Percentiles rank a stretch among this genome's conserved stretches.
Conservation (phyloP, 2,888 invertebrate species). For the Nomada flava region DNA sequence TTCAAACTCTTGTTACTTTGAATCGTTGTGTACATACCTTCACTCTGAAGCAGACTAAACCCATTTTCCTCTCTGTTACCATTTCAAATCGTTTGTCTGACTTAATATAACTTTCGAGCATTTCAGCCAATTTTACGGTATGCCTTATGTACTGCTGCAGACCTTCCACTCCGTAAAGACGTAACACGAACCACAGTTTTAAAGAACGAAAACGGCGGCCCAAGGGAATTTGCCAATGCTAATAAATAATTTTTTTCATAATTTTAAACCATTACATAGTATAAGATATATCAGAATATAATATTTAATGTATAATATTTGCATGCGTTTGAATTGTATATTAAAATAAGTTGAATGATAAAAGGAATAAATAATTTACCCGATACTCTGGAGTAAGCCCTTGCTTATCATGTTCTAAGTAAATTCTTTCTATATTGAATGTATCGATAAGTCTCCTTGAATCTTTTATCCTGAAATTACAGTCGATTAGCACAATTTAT, state of each 20-base stretch:
- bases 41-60: constrained; percentile 95
- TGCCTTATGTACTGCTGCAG: constrained; percentile 91
- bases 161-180: constrained; percentile 92
- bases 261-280: not conserved
- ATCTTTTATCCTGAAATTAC: constrained; percentile 89
- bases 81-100: constrained; percentile 92
- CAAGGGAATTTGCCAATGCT: constrained; percentile 95
- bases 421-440: constrained; percentile 96
- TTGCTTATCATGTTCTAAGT: constrained; percentile 90
- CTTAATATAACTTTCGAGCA: constrained; percentile 90
- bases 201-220: constrained; percentile 95
- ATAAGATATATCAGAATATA: not conserved
- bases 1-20: not conserved
- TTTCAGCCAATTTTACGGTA: constrained; percentile 90
- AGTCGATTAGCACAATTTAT: not conserved
- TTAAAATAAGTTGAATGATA: not conserved
- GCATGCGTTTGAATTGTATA: not conserved
- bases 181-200: constrained; percentile 97
- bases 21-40: constrained; percentile 84
- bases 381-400: constrained; percentile 87
- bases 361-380: constrained; percentile 75
- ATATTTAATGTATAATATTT: not conserved
- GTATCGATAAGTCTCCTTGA: constrained; percentile 92
- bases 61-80: constrained; percentile 89
- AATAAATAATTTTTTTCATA: not conserved